These are phyloP conservation scores for Vimba vimba DNA, from an alignment of 2,113 vertebrate species.

Conservation along the genomic window DNA sequence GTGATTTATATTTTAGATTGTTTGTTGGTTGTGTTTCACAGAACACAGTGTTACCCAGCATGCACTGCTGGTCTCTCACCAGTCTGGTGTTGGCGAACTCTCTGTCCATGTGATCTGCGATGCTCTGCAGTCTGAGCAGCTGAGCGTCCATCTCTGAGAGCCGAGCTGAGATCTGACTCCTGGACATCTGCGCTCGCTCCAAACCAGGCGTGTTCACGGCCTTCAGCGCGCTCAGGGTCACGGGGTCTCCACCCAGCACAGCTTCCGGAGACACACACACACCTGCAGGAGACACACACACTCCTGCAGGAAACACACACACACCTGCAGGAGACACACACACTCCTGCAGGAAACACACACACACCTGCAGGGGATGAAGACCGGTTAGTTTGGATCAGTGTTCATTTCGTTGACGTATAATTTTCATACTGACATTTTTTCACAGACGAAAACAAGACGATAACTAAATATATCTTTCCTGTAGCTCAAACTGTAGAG, in stretches of 20 bases:
- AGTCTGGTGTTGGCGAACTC: constrained; percentile 78
- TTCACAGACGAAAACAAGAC: too few species aligned
- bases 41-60: too few species aligned
- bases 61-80: constrained; percentile 58
- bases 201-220: constrained; percentile 41
- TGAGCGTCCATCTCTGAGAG: constrained; percentile 82
- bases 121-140: constrained; percentile 79
- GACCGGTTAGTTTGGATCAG: neutral
- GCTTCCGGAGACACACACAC: constrained; percentile 10
- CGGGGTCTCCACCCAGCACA: constrained; percentile 41
- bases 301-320: constrained; percentile 9
- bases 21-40: too few species aligned
- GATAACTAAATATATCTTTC: too few species aligned
- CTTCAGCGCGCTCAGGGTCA: constrained; percentile 55
- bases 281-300: constrained; percentile 48
- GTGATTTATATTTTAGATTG: too few species aligned
- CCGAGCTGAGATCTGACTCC: constrained; percentile 71
- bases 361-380: constrained; percentile 42
- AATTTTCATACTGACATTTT: too few species aligned
- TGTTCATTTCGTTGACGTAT: too few species aligned
- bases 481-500: too few species aligned
- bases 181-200: constrained; percentile 37
- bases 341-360: constrained; percentile 7
- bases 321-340: constrained; percentile 48
- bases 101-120: constrained; percentile 82